A percentile compares a stretch with the other conserved stretches of the same genome.
Evolutionary conservation across 2,888 invertebrate genomes (phyloP).

Genomic region (Drosophila neutralis): DNA sequence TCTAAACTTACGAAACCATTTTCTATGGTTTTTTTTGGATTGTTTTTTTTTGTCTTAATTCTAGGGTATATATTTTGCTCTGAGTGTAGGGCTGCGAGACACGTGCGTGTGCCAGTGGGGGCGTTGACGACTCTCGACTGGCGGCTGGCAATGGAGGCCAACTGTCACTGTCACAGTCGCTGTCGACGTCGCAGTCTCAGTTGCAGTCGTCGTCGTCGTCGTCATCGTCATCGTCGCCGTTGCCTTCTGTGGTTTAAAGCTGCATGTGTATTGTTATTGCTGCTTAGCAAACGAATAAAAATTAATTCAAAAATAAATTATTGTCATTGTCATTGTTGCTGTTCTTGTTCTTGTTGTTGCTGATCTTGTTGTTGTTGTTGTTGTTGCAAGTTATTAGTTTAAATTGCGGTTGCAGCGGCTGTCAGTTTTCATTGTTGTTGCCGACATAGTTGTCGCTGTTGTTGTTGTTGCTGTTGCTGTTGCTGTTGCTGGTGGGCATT

Average conservation of each 20-base stretch:
- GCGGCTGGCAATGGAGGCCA: constrained; percentile 72
- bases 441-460: constrained; percentile 53
- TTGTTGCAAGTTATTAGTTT: constrained; percentile 75
- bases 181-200: constrained; percentile 6
- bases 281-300: constrained; percentile 75
- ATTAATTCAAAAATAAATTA: constrained; percentile 79
- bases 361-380: constrained; percentile 30
- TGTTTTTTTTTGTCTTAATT: neutral
- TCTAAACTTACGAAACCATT: neutral
- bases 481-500: constrained; percentile 24
- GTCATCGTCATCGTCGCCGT: neutral
- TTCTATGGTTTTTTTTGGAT: neutral
- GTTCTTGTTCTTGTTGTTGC: constrained; percentile 30
- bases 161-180: constrained; percentile 72
- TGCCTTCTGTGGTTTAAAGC: constrained; percentile 43
- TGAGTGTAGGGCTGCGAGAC: constrained; percentile 1
- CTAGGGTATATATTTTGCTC: neutral
- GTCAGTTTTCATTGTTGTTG: constrained; percentile 64
- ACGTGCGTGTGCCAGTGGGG: constrained; percentile 46
- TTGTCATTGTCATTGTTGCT: constrained; percentile 74
- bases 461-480: constrained; percentile 12
- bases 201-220: neutral
- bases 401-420: constrained; percentile 75
- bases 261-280: constrained; percentile 50
- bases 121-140: constrained; percentile 50